A percentile compares a stretch with the other conserved stretches of the same genome.
phyloP scores from a whole-genome alignment of 1,140 invertebrate species.

The Schlechtendalia chinensis region DNA sequence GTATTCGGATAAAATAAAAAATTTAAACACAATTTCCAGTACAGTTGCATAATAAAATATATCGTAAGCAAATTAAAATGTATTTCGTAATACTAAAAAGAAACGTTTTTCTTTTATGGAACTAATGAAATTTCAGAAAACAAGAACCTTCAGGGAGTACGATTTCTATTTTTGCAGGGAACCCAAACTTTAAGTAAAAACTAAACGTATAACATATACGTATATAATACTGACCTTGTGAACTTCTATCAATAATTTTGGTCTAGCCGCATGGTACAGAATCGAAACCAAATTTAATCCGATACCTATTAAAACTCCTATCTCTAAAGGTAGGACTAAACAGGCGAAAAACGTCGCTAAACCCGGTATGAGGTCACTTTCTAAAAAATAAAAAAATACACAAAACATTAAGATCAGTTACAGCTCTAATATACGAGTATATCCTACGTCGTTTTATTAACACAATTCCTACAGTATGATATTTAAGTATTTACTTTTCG shows the following conservation, averaged over 20 bases:
- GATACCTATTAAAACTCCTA: slow-evolving; percentile 86
- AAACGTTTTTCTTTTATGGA: background rate
- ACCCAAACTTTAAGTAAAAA: too few species aligned
- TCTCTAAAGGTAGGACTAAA: slow-evolving; percentile 77
- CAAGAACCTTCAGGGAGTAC: too few species aligned
- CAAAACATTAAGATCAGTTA: background rate
- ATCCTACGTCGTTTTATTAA: too few species aligned
- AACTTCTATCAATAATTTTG: slow-evolving; percentile 75
- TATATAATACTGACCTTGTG: slow-evolving; percentile 56
- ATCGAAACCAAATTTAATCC: slow-evolving; percentile 85
- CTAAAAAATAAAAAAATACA: background rate
- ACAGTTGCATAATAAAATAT: too few species aligned
- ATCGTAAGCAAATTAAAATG: too few species aligned
- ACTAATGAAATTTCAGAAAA: background rate
- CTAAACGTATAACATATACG: background rate
- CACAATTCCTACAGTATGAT: too few species aligned
- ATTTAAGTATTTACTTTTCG: slow-evolving; percentile 60
- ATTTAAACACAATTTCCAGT: too few species aligned
- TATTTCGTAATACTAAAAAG: too few species aligned
- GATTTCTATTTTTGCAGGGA: too few species aligned
- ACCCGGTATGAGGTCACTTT: slow-evolving; percentile 80
- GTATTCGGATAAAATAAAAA: too few species aligned
- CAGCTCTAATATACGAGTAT: too few species aligned
- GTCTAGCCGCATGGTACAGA: slow-evolving; percentile 83
- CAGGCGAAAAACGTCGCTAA: slow-evolving; percentile 82